Evolutionary conservation across 2,888 invertebrate species (phyloP), one percentile per base, ranked within the genome.

Genomic region (Megastigmus dorsalis): DNA sequence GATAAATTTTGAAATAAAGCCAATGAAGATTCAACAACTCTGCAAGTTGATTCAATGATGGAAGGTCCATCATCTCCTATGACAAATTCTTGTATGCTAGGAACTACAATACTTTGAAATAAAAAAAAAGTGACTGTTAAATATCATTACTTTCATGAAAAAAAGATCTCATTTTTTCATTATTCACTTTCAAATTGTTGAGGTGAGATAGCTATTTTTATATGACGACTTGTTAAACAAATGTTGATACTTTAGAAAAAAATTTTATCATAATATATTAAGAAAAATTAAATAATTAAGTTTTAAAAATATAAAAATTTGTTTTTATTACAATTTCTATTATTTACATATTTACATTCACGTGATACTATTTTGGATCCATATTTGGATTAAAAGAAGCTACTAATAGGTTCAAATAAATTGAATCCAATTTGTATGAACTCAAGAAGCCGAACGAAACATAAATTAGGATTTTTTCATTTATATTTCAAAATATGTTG

Each of bases 1-100:
- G 95, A 95, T 80, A 95, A 95, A 84, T 93, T 97, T 82, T 93
- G 92, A 68, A 84, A 74, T 36, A 79, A 81, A 60, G 77, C 82
- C 10, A 89, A 91, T 3, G 93, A 92, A 82, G 91, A 92, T 63
- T 94, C 95, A 82, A 91, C 93, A 7, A 80, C 88, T 7, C 90
- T 90, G 20, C 33, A 43, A 36, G 63, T 30, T 33, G 73, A 76
- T 38, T 1, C 59, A 33, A 68, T 63, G 52, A 67, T 68, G 26
- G 77, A 74, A 45, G 59, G 63, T 3, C 48, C 77, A 13, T 43
- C 68, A 30, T 71, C 77, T 33, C 71, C 74, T 6, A 59, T 74
- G 52, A 48, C 67, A 20, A 71, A 70, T 59, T 74, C 77, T 59
- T 68, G 74, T n/a, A 71, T 74, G 23, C 7, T 77, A 43, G 74